Percentiles rank a stretch among this genome's conserved stretches.
These are phyloP conservation scores for Eupeodes corollae DNA, from an alignment of 1,140 invertebrate genomes.

Conservation along the genomic window DNA sequence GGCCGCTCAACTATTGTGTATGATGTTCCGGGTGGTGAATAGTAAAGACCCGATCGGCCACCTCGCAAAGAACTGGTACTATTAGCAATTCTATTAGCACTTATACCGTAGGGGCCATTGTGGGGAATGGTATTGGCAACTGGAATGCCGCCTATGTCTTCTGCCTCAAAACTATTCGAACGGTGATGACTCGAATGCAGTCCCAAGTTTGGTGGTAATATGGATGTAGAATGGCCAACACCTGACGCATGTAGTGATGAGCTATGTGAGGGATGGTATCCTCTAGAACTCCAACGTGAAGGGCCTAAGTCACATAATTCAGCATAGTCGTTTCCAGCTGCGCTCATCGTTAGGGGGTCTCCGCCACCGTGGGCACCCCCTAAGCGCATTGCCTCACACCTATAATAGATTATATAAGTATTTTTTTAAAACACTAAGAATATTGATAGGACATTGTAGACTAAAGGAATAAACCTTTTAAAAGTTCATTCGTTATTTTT, in stretches of 20 bases:
- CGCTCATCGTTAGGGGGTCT: conserved; percentile 38
- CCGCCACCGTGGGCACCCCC: conserved; percentile 30
- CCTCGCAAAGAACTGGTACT: conserved; percentile 33
- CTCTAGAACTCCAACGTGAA: conserved; percentile 35
- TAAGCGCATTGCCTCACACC: conserved; percentile 35
- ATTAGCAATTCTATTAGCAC: conserved; percentile 26
- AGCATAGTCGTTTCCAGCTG: conserved; percentile 38
- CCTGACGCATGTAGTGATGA: conserved; percentile 2
- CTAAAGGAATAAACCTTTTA: too few relatives aligned
- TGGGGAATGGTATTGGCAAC: too few relatives aligned
- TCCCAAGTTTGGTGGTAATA: conserved; percentile 23
- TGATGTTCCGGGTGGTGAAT: conserved; percentile 61
- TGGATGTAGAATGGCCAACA: conserved; percentile 26
- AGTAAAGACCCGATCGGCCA: conserved; percentile 48
- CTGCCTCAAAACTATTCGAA: conserved; percentile 35
- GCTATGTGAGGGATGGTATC: conserved; percentile 28
- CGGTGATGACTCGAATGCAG: conserved; percentile 4
- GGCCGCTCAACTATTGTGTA: conserved; percentile 76
- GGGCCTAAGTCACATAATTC: conserved; percentile 39
- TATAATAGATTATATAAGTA: conserved; percentile 7
- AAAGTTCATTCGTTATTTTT: too few relatives aligned
- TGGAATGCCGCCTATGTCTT: conserved; percentile 20
- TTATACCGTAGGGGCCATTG: conserved; percentile 17
- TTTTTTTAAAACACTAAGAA: background rate
- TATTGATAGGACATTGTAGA: too few relatives aligned